Percentiles rank a stretch among this genome's conserved stretches.
Evolutionary conservation across 2,888 invertebrate species (phyloP).

Genomic region (Callyntrura guangdongensis): DNA sequence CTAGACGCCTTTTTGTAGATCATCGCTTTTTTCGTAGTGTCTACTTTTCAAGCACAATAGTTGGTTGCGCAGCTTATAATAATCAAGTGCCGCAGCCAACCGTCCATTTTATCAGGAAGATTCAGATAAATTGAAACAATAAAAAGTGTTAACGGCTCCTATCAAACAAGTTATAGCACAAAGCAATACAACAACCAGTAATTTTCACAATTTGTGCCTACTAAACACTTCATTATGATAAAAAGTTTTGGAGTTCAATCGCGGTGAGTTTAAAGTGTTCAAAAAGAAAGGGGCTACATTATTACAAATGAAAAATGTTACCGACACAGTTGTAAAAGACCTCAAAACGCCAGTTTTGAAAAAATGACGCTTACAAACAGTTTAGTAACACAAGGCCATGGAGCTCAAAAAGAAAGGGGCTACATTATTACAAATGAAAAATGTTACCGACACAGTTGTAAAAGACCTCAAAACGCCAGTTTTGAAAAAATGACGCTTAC

Average conservation of each 20-base stretch:
- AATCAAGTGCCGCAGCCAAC: conserved; percentile 66
- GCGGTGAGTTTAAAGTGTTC: background rate
- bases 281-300: too few species aligned
- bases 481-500: background rate
- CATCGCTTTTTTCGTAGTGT: conserved; percentile 11
- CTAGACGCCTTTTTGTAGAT: conserved; percentile 37
- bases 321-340: conserved; percentile 27
- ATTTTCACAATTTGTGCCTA: conserved; percentile 40
- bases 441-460: conserved; percentile 52
- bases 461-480: background rate
- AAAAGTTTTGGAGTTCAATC: background rate
- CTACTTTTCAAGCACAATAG: background rate
- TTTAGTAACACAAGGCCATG: background rate
- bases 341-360: background rate
- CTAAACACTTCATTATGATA: background rate
- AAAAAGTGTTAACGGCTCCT: conserved; percentile 53
- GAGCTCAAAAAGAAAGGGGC: too few species aligned
- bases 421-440: background rate
- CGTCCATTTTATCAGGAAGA: background rate
- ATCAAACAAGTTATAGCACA: background rate
- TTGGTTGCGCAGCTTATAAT: conserved; percentile 34
- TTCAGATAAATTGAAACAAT: background rate
- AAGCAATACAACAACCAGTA: background rate
- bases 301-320: conserved; percentile 14
- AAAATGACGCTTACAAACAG: conserved; percentile 1